Evolutionary conservation across 1,140 invertebrate species (phyloP).

Genomic region (Euwallacea similis): DNA sequence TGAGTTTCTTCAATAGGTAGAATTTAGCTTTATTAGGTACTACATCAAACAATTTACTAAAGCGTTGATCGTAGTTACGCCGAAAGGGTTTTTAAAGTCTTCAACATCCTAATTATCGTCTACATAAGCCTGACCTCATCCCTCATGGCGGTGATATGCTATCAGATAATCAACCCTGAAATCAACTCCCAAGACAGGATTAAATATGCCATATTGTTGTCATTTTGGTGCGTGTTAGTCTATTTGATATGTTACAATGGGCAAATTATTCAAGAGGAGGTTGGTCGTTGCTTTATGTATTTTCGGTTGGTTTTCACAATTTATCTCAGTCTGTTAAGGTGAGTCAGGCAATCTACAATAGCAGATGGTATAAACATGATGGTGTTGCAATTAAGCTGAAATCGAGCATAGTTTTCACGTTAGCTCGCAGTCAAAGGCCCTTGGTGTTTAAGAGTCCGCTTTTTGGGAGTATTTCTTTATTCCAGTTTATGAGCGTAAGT

Average conservation of each 20-base stretch:
- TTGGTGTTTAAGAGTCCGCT: not conserved
- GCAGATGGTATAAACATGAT: conserved; percentile 14
- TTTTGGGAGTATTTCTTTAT: conserved; percentile 2
- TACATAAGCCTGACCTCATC: conserved; percentile 8
- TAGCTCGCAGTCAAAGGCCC: not conserved
- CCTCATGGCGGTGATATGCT: not conserved
- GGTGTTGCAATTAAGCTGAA: not conserved
- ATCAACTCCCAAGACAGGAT: not conserved
- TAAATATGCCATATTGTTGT: conserved; percentile 3
- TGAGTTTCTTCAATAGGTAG: too few species aligned
- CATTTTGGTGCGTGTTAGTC: not conserved
- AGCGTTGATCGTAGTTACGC: too few species aligned
- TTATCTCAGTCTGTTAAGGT: conserved; percentile 14
- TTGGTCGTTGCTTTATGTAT: not conserved
- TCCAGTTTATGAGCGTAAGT: conserved; percentile 7
- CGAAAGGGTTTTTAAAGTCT: conserved; percentile 7
- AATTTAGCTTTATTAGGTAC: too few species aligned
- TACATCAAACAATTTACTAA: too few species aligned
- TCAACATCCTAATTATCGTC: conserved; percentile 2
- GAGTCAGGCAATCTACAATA: conserved; percentile 16
- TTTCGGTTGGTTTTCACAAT: too few species aligned
- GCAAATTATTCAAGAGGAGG: conserved; percentile 14
- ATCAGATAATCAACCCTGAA: conserved; percentile 8
- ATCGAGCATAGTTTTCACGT: not conserved
- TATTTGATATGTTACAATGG: conserved; percentile 1